A percentile compares a stretch with the other conserved stretches of the same genome.
Conservation (phyloP, 2,113 vertebrate species). For the Thymallus thymallus region DNA sequence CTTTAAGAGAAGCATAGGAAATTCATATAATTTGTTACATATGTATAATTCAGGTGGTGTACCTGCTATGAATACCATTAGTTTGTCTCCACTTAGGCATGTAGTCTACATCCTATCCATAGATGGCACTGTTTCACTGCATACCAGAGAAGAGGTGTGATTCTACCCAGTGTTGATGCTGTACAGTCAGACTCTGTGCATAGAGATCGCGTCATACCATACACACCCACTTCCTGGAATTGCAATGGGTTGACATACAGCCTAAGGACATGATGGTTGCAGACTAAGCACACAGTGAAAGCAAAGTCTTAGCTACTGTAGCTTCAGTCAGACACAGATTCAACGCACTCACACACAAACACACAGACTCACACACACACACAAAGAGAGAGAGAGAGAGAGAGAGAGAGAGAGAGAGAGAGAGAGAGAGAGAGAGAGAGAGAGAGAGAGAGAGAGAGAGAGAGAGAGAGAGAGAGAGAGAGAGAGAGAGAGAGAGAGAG, state of each 20-base stretch:
- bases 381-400: no score
- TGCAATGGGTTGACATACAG: not conserved
- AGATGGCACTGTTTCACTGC: slow-evolving; percentile 67
- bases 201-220: not conserved
- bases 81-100: no score
- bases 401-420: no score
- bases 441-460: no score
- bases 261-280: not conserved
- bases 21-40: no score
- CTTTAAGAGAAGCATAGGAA: not conserved
- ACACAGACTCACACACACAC: not conserved
- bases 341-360: not conserved
- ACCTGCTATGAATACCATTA: no score
- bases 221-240: not conserved
- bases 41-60: no score
- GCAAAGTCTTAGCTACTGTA: not conserved
- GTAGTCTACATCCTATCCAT: slow-evolving; percentile 28
- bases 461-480: no score
- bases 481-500: not conserved
- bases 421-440: no score
- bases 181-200: not conserved
- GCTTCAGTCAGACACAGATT: not conserved
- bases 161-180: not conserved
- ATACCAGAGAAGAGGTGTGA: slow-evolving; percentile 15
- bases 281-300: not conserved